These are phyloP conservation scores for Lochmaea capreae DNA, from an alignment of 2,888 invertebrate genomes.

Conservation along the genomic window DNA sequence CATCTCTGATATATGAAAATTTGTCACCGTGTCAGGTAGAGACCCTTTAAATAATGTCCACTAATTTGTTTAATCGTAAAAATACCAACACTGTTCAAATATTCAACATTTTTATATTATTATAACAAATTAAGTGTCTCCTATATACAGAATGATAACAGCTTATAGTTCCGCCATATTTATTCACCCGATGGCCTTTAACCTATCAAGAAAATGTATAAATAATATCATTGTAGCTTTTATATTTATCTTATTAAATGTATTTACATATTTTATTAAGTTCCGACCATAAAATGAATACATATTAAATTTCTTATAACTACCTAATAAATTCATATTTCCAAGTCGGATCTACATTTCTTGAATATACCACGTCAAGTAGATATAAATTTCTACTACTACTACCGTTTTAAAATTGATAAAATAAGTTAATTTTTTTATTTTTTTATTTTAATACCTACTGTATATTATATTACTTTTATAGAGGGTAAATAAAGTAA, in stretches of 20 bases:
- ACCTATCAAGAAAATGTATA: slow-evolving; percentile 6
- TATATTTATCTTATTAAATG: background rate
- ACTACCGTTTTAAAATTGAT: no score
- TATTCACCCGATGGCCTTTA: slow-evolving; percentile 27
- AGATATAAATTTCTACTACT: no score
- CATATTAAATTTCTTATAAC: no score
- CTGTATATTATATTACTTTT: background rate
- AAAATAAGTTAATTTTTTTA: no score
- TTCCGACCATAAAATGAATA: background rate
- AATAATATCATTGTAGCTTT: background rate
- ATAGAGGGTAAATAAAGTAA: background rate
- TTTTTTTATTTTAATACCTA: background rate
- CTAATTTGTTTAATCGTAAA: slow-evolving; percentile 21
- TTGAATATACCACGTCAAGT: no score
- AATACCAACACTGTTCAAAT: slow-evolving; percentile 14
- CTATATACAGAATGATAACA: slow-evolving; percentile 13
- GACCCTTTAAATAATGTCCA: slow-evolving; percentile 39
- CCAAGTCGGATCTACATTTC: no score
- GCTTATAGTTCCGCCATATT: slow-evolving; percentile 18
- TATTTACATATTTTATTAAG: background rate
- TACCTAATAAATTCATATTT: no score
- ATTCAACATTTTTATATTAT: slow-evolving; percentile 20
- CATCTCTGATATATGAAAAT: slow-evolving; percentile 36
- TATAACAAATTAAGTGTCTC: slow-evolving; percentile 11
- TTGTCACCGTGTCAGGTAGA: slow-evolving; percentile 35